Evolutionary conservation across 2,113 vertebrate genomes (phyloP).

Genomic region (Mionectes macconnelli): DNA sequence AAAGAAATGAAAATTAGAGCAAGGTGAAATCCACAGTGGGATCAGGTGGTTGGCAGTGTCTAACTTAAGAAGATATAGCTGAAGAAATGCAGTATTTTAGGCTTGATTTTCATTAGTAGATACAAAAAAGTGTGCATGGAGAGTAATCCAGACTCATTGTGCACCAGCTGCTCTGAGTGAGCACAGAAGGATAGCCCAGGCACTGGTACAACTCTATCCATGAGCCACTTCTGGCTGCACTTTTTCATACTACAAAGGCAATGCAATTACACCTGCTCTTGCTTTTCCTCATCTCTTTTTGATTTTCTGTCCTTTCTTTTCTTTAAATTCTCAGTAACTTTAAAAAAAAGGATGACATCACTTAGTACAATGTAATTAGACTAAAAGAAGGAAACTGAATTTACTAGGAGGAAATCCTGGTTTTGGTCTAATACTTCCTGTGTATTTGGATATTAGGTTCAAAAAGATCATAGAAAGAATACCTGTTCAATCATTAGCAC

Average conservation of each 20-base stretch:
- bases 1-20: background rate
- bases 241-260: background rate
- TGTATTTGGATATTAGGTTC: background rate
- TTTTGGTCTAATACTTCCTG: slow-evolving; percentile 42
- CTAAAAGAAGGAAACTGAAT: background rate
- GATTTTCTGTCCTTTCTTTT: background rate
- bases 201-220: background rate
- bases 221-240: background rate
- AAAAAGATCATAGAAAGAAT: background rate
- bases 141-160: background rate
- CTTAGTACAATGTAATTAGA: background rate
- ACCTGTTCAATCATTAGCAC: background rate
- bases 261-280: background rate
- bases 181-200: background rate
- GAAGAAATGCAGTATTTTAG: background rate
- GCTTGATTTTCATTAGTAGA: background rate
- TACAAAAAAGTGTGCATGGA: background rate
- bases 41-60: background rate
- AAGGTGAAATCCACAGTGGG: background rate
- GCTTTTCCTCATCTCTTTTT: background rate
- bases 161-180: background rate
- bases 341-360: background rate
- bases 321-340: background rate
- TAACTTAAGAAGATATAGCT: background rate
- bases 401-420: slow-evolving; percentile 45